Conservation (phyloP, 2,888 invertebrate genomes). For the Phrixothrix hirtus region DNA sequence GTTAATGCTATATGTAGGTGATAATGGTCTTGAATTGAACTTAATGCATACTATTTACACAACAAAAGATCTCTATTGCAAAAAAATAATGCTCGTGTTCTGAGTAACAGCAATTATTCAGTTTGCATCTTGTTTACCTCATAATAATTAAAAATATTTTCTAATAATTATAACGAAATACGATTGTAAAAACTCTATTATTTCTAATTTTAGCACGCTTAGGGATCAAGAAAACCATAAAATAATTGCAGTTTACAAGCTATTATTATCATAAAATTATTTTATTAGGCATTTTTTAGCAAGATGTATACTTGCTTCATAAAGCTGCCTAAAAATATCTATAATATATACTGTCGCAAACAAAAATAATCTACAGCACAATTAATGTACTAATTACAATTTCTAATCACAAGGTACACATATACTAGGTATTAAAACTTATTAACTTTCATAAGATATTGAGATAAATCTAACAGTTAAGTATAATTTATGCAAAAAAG, state of each 20-base stretch:
- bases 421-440: slow-evolving; percentile 5
- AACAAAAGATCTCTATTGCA: not conserved
- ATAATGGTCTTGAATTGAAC: not conserved
- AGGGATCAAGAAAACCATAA: not conserved
- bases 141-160: too few relatives aligned
- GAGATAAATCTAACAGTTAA: slow-evolving; percentile 15
- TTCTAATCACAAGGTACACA: slow-evolving; percentile 13
- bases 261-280: not conserved
- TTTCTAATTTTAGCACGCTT: not conserved
- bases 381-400: slow-evolving; percentile 3
- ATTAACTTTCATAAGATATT: slow-evolving; percentile 8
- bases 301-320: slow-evolving; percentile 11
- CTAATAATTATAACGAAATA: too few relatives aligned
- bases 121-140: too few relatives aligned
- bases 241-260: not conserved
- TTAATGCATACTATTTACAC: not conserved
- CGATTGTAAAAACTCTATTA: too few relatives aligned
- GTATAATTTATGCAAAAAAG: slow-evolving; percentile 25
- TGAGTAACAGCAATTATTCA: not conserved
- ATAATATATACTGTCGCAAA: slow-evolving; percentile 3
- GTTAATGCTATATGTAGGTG: not conserved
- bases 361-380: slow-evolving; percentile 1
- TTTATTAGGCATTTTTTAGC: slow-evolving; percentile 13
- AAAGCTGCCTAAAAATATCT: slow-evolving; percentile 12
- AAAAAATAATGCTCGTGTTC: not conserved